Evolutionary conservation across 2,113 vertebrate genomes (phyloP).

Genomic region (Callipepla squamata): DNA sequence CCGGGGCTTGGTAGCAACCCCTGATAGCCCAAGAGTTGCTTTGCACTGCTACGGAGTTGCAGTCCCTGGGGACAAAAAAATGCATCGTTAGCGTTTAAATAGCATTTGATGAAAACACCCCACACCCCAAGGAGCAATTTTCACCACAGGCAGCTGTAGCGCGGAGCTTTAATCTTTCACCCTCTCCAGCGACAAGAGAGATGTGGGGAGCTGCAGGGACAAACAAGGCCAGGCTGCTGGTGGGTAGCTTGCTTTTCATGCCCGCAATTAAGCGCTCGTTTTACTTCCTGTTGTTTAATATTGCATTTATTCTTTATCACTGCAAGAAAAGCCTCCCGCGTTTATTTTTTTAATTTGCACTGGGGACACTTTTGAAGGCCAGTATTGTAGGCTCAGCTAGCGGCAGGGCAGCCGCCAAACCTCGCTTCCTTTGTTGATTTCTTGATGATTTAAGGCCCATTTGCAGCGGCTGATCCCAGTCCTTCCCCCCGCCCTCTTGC

Average conservation of each 20-base stretch:
- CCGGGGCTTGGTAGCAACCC: constrained; percentile 20
- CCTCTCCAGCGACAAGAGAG: constrained; percentile 33
- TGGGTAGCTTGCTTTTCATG: constrained; percentile 42
- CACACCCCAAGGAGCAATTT: constrained; percentile 61
- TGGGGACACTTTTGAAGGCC: constrained; percentile 1
- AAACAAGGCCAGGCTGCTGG: constrained; percentile 30
- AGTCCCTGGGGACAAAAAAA: constrained; percentile 25
- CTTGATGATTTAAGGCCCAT: constrained; percentile 55
- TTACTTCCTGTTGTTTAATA: constrained; percentile 70
- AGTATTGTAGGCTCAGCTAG: constrained; percentile 61
- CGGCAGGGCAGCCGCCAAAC: constrained; percentile 45
- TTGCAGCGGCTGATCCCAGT: constrained; percentile 36
- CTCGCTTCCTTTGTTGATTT: constrained; percentile 65
- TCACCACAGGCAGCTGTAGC: constrained; percentile 47
- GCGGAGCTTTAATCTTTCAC: constrained; percentile 44
- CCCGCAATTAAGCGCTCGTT: constrained; percentile 57
- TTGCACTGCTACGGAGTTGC: background rate
- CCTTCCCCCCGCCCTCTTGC: background rate
- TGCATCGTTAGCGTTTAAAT: constrained; percentile 42
- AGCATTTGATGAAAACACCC: constrained; percentile 52
- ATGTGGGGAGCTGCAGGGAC: background rate
- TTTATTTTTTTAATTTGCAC: constrained; percentile 38
- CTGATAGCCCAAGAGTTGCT: constrained; percentile 5
- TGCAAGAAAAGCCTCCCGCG: constrained; percentile 46
- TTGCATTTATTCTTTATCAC: constrained; percentile 58